Percentiles rank a stretch among this genome's conserved stretches.
phyloP scores from a whole-genome alignment of 2,113 vertebrate species.

The Mirounga angustirostris region DNA sequence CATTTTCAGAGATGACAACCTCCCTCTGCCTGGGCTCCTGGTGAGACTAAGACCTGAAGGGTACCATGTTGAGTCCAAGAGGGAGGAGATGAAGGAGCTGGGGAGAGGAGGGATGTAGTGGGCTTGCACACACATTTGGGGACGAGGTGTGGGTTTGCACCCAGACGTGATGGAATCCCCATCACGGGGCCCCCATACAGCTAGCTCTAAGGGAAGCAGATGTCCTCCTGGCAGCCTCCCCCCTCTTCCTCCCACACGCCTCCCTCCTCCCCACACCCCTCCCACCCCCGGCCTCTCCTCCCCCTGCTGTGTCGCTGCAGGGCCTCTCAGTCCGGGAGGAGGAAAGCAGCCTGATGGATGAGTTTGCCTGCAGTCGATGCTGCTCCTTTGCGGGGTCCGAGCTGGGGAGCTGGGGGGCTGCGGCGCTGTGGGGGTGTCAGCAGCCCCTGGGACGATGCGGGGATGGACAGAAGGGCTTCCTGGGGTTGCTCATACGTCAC shows the following conservation, averaged over 20 bases:
- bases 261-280: background rate
- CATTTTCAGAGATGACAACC: background rate
- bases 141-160: background rate
- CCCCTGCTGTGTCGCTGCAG: background rate
- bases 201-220: background rate
- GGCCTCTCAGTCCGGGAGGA: background rate
- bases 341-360: background rate
- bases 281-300: accelerated
- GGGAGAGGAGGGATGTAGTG: too few relatives aligned
- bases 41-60: background rate
- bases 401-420: too few relatives aligned
- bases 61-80: background rate
- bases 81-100: background rate
- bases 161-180: too few relatives aligned
- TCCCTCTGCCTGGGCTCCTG: background rate
- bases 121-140: accelerated
- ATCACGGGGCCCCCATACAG: background rate
- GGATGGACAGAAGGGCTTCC: too few relatives aligned
- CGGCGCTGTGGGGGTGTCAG: too few relatives aligned
- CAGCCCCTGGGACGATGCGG: too few relatives aligned
- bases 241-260: accelerated
- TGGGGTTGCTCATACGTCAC: too few relatives aligned
- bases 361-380: background rate
- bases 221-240: background rate
- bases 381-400: too few relatives aligned